phyloP scores from a whole-genome alignment of 2,888 invertebrate species.

The Drosophila bunnanda region DNA sequence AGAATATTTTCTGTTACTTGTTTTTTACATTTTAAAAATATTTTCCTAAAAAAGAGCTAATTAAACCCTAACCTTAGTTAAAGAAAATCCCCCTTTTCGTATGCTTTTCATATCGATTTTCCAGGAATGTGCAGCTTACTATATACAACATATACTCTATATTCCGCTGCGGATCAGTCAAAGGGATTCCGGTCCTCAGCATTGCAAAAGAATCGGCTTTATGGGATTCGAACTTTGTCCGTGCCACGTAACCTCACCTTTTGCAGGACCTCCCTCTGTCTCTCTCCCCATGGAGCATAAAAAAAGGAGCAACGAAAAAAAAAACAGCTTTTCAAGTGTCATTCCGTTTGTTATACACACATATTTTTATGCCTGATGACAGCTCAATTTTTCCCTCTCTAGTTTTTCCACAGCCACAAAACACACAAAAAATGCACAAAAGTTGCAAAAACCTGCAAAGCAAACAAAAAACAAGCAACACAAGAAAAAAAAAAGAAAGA shows the following conservation, averaged over 20 bases:
- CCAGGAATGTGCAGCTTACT: background rate
- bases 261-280: slow-evolving; percentile 4
- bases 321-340: slow-evolving; percentile 42
- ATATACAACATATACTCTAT: background rate
- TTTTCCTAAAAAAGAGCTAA: background rate
- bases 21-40: too few relatives aligned
- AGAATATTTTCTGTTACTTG: too few relatives aligned
- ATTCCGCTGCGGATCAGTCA: slow-evolving; percentile 3
- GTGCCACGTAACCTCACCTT: slow-evolving; percentile 18
- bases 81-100: background rate
- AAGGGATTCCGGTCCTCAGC: slow-evolving; percentile 23
- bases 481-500: slow-evolving; percentile 21
- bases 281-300: background rate
- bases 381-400: slow-evolving; percentile 62
- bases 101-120: background rate
- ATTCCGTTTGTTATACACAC: slow-evolving; percentile 48
- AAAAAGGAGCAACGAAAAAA: background rate
- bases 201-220: slow-evolving; percentile 33
- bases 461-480: slow-evolving; percentile 12
- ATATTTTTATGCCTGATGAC: slow-evolving; percentile 64
- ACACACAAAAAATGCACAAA: slow-evolving; percentile 35
- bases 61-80: background rate
- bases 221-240: slow-evolving; percentile 20
- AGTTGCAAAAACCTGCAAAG: slow-evolving; percentile 46
- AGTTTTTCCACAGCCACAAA: slow-evolving; percentile 55